Conservation (phyloP, 2,797 vertebrate genomes). For the Coranthus polyacanthus region DNA sequence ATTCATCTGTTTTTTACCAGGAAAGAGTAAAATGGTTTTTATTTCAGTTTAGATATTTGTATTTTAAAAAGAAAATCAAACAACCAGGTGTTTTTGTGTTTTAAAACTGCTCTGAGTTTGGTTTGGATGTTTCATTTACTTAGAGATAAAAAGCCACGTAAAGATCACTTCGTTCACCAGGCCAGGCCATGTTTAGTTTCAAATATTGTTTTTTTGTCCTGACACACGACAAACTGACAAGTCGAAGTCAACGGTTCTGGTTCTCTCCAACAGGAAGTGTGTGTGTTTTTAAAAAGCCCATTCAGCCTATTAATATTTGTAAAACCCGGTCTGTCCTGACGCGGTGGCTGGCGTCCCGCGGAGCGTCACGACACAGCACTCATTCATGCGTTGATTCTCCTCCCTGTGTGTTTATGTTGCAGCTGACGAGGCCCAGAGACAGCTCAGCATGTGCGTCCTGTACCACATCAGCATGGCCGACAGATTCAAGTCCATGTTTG, state of each 20-base stretch:
- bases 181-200: too few species aligned
- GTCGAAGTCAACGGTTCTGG: constrained; percentile 22
- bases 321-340: constrained; percentile 50
- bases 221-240: too few species aligned
- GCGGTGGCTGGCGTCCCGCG: constrained; percentile 65
- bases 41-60: too few species aligned
- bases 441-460: constrained; percentile 93
- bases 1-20: too few species aligned
- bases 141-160: too few species aligned
- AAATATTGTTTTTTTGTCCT: constrained; percentile 19
- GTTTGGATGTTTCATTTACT: too few species aligned
- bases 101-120: too few species aligned
- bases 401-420: constrained; percentile 74
- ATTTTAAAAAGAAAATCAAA: too few species aligned
- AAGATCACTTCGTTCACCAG: too few species aligned
- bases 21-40: too few species aligned
- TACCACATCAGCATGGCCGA: constrained; percentile 97
- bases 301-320: constrained; percentile 67
- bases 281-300: constrained; percentile 55
- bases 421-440: constrained; percentile 94
- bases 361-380: constrained; percentile 61
- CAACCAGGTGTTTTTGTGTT: too few species aligned
- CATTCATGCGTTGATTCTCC: constrained; percentile 67
- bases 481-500: constrained; percentile 94
- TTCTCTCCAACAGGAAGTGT: constrained; percentile 22